Evolutionary conservation across 1,140 invertebrate genomes (phyloP).

Genomic region (Chironomus striatipennis): DNA sequence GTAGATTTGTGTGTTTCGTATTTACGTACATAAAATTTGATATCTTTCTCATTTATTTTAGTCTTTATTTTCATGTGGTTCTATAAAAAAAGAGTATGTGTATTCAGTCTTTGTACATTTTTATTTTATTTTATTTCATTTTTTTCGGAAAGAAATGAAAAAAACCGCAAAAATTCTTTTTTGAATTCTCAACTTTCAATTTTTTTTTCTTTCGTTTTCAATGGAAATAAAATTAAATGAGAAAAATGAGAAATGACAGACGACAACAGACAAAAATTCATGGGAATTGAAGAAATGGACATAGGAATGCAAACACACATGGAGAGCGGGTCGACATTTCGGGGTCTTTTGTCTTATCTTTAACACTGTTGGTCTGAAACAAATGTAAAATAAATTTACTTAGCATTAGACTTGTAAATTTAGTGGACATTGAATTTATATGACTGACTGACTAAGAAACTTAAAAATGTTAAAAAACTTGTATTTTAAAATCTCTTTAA

Average conservation of each 20-base stretch:
- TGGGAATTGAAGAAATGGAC: conserved; percentile 2
- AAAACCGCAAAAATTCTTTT: not conserved
- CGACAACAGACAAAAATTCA: not conserved
- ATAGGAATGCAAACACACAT: not conserved
- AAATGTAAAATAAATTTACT: too few relatives aligned
- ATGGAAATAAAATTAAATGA: not conserved
- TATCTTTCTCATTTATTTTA: not conserved
- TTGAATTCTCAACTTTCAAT: not conserved
- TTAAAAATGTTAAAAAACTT: too few relatives aligned
- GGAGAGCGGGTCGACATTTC: not conserved
- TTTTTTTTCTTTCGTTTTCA: not conserved
- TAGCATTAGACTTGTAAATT: too few relatives aligned
- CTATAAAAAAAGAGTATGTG: not conserved
- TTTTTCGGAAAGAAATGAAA: not conserved
- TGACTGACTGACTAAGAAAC: too few relatives aligned
- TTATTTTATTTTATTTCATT: too few relatives aligned
- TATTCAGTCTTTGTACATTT: too few relatives aligned
- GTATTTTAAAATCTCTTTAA: too few relatives aligned
- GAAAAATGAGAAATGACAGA: not conserved
- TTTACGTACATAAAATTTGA: not conserved
- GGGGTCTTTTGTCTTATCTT: not conserved
- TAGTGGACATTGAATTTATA: too few relatives aligned
- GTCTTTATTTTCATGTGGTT: not conserved
- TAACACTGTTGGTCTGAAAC: not conserved
- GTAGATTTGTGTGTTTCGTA: too few relatives aligned